Conservation (phyloP, 2,888 invertebrate genomes). For the Dicyrtoma fusca region DNA sequence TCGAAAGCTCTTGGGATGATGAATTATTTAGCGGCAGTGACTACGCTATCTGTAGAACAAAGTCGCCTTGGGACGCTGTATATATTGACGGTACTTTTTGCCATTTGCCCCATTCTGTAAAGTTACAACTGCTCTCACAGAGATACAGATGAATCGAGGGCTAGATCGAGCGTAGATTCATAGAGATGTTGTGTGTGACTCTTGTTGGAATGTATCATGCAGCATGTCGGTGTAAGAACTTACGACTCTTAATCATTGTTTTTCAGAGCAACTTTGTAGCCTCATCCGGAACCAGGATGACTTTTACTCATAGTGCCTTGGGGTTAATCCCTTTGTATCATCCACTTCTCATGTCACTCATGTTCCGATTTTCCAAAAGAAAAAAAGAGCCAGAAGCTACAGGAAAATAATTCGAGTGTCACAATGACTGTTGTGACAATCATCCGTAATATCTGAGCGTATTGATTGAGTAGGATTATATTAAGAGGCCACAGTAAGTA, state of each 20-base stretch:
- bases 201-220: too few species aligned
- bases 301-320: not conserved
- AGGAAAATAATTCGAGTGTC: not conserved
- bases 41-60: constrained; percentile 33
- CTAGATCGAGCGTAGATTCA: too few species aligned
- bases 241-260: too few species aligned
- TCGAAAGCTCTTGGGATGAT: constrained; percentile 55
- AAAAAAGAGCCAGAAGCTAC: not conserved
- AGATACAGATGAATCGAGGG: too few species aligned
- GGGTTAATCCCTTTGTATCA: not conserved
- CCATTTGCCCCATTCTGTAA: not conserved
- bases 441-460: too few species aligned
- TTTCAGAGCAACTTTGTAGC: too few species aligned
- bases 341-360: too few species aligned
- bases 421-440: too few species aligned
- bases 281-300: too few species aligned
- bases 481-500: not conserved
- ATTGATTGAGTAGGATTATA: too few species aligned
- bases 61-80: constrained; percentile 31
- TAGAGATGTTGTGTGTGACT: too few species aligned
- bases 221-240: too few species aligned
- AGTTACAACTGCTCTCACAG: not conserved
- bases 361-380: constrained; percentile 7
- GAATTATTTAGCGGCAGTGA: constrained; percentile 54
- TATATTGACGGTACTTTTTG: not conserved